Evolutionary conservation across 2,888 invertebrate species (phyloP).

Genomic region (Blomia tropicalis): DNA sequence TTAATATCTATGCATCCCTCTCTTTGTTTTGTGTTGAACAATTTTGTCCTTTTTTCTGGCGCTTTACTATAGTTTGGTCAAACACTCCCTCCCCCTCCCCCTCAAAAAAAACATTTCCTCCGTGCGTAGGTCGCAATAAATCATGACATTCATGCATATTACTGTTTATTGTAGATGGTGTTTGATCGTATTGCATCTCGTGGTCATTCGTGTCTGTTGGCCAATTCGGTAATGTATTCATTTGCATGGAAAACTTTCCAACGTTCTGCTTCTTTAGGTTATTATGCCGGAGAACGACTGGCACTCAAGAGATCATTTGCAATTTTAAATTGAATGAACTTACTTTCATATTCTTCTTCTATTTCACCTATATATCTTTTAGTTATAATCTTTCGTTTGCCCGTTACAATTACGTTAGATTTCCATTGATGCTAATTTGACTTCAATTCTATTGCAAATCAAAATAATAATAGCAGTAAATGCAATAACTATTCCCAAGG

Average conservation of each 20-base stretch:
- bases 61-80: no score
- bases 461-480: no score
- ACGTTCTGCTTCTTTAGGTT: background rate
- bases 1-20: background rate
- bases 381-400: background rate
- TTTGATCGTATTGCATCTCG: background rate
- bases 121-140: no score
- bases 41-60: no score
- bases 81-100: no score
- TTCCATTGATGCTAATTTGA: no score
- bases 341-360: background rate
- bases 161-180: background rate
- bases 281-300: background rate
- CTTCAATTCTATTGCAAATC: no score
- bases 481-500: constrained; percentile 4
- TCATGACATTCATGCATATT: no score
- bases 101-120: no score
- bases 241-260: background rate
- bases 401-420: no score
- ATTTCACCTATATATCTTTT: background rate
- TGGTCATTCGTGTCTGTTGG: background rate
- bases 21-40: background rate
- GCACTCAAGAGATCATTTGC: background rate
- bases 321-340: constrained; percentile 5
- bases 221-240: background rate